Conservation (phyloP, 1,140 invertebrate genomes). For the Carcinoscorpius rotundicauda region DNA sequence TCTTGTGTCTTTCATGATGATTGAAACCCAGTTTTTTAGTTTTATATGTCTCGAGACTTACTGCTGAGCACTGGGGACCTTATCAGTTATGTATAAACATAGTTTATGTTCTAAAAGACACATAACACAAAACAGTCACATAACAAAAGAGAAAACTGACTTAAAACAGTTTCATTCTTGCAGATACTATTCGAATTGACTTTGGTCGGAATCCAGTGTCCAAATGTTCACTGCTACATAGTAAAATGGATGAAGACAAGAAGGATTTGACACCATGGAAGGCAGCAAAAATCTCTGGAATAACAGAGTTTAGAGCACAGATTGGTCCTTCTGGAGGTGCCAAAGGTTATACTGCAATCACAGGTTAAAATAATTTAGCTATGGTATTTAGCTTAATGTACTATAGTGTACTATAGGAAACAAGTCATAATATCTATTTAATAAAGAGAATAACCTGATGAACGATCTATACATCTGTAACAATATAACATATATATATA, state of each 20-base stretch:
- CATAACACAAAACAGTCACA: no score
- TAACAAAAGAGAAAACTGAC: no score
- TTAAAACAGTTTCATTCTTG: neutral
- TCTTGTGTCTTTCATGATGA: no score
- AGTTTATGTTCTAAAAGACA: no score
- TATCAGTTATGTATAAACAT: no score
- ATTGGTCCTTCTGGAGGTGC: conserved; percentile 26
- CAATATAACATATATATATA: no score
- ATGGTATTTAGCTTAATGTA: neutral
- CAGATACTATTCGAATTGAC: conserved; percentile 45
- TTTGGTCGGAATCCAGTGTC: conserved; percentile 39
- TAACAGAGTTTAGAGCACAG: conserved; percentile 22
- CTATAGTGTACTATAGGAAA: conserved; percentile 2
- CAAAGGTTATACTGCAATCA: conserved; percentile 26
- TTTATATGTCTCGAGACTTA: no score
- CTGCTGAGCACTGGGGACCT: no score
- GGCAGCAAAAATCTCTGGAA: conserved; percentile 10
- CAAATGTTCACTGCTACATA: no score
- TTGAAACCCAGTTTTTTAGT: no score
- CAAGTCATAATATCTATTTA: neutral
- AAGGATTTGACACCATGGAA: conserved; percentile 4
- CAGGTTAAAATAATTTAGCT: conserved; percentile 12
- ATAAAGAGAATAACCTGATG: neutral
- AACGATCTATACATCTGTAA: no score
- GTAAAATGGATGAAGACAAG: no score